Conservation (phyloP, 2,113 vertebrate genomes). For the Agapornis roseicollis region DNA sequence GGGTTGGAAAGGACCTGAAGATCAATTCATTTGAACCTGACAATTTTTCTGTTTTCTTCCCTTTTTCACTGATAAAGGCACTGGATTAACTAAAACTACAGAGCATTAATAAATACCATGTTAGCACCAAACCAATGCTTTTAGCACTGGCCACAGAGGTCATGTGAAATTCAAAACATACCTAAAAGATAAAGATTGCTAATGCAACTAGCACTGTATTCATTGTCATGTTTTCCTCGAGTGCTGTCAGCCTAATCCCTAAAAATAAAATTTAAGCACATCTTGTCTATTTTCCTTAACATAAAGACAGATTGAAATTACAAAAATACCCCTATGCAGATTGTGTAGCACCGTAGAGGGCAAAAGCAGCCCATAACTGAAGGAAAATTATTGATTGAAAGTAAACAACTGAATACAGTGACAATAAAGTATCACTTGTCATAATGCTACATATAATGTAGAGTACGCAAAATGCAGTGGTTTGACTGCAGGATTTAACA, state of each 20-base stretch:
- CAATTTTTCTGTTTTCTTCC: constrained; percentile 21
- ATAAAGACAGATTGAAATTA: constrained; percentile 64
- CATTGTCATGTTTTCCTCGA: constrained; percentile 56
- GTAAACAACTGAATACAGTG: constrained; percentile 82
- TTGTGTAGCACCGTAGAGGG: constrained; percentile 77
- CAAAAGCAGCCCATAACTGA: constrained; percentile 65
- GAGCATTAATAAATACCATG: constrained; percentile 66
- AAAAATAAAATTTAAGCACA: constrained; percentile 58
- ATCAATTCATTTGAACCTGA: neutral
- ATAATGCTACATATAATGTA: constrained; percentile 81
- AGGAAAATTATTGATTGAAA: constrained; percentile 73
- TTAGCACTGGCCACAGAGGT: constrained; percentile 72
- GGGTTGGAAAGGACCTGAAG: too few species aligned
- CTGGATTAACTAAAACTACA: constrained; percentile 51
- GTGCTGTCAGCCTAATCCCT: constrained; percentile 43
- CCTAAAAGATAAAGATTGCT: constrained; percentile 58
- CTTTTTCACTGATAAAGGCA: constrained; percentile 33
- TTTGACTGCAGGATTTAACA: constrained; percentile 73
- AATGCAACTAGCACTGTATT: constrained; percentile 60
- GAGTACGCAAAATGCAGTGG: constrained; percentile 82
- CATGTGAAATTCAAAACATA: constrained; percentile 67
- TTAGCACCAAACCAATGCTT: constrained; percentile 78
- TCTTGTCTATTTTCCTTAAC: constrained; percentile 48
- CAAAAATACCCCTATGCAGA: constrained; percentile 67
- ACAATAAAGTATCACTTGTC: constrained; percentile 78